These are phyloP conservation scores for Tinea pellionella DNA, from an alignment of 2,888 invertebrate genomes.

Conservation along the genomic window DNA sequence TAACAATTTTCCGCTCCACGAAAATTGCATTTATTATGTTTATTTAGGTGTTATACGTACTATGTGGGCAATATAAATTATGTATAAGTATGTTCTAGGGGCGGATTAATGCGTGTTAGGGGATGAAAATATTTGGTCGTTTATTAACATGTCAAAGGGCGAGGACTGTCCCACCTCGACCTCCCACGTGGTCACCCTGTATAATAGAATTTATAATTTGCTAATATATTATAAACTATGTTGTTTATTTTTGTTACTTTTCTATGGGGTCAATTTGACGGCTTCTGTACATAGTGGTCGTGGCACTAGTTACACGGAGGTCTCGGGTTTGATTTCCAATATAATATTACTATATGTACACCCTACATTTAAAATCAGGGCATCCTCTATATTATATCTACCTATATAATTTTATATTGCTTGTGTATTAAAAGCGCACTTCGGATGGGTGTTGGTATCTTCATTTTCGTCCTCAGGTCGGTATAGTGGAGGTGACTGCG, in stretches of 20 bases:
- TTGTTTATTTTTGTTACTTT: not conserved
- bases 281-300: too few species aligned
- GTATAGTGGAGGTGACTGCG: too few species aligned
- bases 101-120: conserved; percentile 27
- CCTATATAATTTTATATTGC: too few species aligned
- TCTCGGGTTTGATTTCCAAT: too few species aligned
- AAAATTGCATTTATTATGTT: not conserved
- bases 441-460: too few species aligned
- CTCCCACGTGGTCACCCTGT: not conserved
- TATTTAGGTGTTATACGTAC: not conserved
- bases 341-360: too few species aligned
- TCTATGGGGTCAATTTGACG: too few species aligned
- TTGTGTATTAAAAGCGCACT: too few species aligned
- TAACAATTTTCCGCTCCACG: not conserved
- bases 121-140: conserved; percentile 32
- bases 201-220: not conserved
- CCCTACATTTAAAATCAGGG: too few species aligned
- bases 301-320: too few species aligned
- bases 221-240: not conserved
- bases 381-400: too few species aligned
- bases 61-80: not conserved
- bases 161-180: conserved; percentile 15
- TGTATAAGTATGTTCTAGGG: conserved; percentile 9
- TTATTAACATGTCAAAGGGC: conserved; percentile 53
- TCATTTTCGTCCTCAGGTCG: too few species aligned